These are phyloP conservation scores for Nyctibius bracteatus DNA, from an alignment of 2,113 vertebrate genomes.

Conservation along the genomic window DNA sequence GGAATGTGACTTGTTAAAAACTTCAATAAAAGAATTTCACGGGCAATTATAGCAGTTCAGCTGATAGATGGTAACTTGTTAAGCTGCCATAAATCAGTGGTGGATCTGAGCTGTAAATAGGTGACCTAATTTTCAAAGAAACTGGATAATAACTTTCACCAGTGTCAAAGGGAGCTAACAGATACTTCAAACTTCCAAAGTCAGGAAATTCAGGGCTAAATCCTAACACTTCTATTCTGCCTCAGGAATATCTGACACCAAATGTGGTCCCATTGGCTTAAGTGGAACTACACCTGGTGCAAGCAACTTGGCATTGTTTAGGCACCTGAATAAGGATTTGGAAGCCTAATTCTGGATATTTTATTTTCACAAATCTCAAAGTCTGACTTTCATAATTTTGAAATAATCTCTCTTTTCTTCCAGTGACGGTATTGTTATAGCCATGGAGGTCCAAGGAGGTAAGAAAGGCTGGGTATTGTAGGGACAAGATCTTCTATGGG, in stretches of 20 bases:
- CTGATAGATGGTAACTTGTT: conserved; percentile 60
- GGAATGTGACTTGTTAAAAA: conserved; percentile 60
- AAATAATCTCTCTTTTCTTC: background rate
- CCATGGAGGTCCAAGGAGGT: background rate
- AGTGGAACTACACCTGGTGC: background rate
- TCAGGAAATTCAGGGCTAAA: background rate
- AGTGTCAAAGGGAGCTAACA: background rate
- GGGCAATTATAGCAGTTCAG: conserved; percentile 39
- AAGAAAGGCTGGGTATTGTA: background rate
- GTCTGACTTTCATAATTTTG: background rate
- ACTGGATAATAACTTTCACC: conserved; percentile 23
- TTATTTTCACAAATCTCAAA: background rate
- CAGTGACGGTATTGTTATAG: background rate
- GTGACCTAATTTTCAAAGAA: conserved; percentile 55
- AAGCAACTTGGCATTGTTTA: background rate
- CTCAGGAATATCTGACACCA: background rate
- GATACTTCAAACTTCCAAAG: background rate
- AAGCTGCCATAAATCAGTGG: conserved; percentile 59
- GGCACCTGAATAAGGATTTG: background rate
- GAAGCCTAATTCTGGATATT: background rate
- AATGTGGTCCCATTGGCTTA: background rate
- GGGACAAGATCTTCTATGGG: background rate
- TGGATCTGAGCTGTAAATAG: conserved; percentile 51
- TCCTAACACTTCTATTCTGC: background rate
- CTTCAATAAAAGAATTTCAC: conserved; percentile 61